phyloP scores from a whole-genome alignment of 2,888 invertebrate species.

The Agrilus mali region DNA sequence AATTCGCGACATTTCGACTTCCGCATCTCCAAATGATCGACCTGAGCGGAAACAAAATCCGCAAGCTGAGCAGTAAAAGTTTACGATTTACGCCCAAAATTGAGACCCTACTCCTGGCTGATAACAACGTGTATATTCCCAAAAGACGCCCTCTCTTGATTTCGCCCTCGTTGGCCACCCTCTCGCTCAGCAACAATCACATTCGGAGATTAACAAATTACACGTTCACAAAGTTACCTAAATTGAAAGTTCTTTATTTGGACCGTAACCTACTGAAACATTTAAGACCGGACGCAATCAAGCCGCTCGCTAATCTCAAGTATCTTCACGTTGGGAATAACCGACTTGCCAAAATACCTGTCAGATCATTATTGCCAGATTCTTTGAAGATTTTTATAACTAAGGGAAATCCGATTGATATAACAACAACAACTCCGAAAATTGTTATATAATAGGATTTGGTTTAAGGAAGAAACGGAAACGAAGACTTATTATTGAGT shows the following conservation, averaged over 20 bases:
- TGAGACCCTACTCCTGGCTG: conserved; percentile 20
- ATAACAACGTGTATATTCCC: conserved; percentile 19
- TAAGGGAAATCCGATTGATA: not conserved
- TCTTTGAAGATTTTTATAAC: not conserved
- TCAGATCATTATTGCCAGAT: not conserved
- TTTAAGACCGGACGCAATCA: conserved; percentile 19
- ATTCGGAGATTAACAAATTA: conserved; percentile 18
- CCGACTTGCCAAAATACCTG: conserved; percentile 10
- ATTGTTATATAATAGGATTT: not conserved
- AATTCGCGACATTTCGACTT: conserved; percentile 13
- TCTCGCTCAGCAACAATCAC: conserved; percentile 25
- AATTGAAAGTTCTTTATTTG: conserved; percentile 24
- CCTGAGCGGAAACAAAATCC: conserved; percentile 24
- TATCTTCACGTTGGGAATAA: conserved; percentile 27
- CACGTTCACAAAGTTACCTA: conserved; percentile 21
- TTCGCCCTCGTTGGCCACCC: conserved; percentile 20
- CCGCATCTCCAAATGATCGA: conserved; percentile 25
- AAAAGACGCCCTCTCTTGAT: conserved; percentile 19
- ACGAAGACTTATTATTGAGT: no score
- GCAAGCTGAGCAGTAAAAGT: conserved; percentile 13
- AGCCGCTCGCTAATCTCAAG: conserved; percentile 19
- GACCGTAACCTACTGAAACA: conserved; percentile 22
- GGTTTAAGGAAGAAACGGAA: no score
- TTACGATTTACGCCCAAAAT: conserved; percentile 17
- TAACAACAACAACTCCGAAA: conserved; percentile 6